Evolutionary conservation across 1,140 invertebrate genomes (phyloP).

Genomic region (Apis cerana): DNA sequence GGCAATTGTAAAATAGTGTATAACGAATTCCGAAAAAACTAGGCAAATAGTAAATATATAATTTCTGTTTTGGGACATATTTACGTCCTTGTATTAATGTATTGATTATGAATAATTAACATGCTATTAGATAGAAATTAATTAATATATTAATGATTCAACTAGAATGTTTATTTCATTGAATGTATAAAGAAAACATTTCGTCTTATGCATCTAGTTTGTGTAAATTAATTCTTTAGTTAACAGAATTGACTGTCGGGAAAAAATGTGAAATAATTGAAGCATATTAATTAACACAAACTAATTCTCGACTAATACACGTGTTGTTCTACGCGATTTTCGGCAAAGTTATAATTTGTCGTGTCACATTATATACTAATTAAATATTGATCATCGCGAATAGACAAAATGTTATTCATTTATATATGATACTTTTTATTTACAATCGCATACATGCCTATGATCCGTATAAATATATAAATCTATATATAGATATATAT

Average conservation of each 20-base stretch:
- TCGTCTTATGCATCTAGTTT: slow-evolving; percentile 56
- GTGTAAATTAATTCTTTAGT: slow-evolving; percentile 58
- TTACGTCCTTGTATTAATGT: slow-evolving; percentile 46
- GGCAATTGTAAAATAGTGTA: slow-evolving; percentile 65
- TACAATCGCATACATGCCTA: slow-evolving; percentile 61
- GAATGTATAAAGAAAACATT: slow-evolving; percentile 48
- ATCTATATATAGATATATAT: slow-evolving; percentile 6
- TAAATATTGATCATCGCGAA: slow-evolving; percentile 43
- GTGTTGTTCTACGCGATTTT: slow-evolving; percentile 27
- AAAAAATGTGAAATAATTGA: slow-evolving; percentile 6
- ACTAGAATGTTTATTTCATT: slow-evolving; percentile 59
- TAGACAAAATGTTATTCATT: slow-evolving; percentile 44
- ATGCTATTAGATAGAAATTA: slow-evolving; percentile 64
- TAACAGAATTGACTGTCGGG: slow-evolving; percentile 41
- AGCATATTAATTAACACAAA: slow-evolving; percentile 63
- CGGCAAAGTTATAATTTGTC: slow-evolving; percentile 17
- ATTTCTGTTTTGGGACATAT: slow-evolving; percentile 39
- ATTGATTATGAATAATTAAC: slow-evolving; percentile 63
- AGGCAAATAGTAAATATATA: slow-evolving; percentile 18
- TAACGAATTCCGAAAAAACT: slow-evolving; percentile 49
- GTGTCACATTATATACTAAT: slow-evolving; percentile 49
- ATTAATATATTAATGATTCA: slow-evolving; percentile 69
- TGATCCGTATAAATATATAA: slow-evolving; percentile 42
- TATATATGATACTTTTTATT: slow-evolving; percentile 52
- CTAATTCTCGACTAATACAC: slow-evolving; percentile 60